phyloP scores from a whole-genome alignment of 2,113 vertebrate species.

The Calyptomena viridis region DNA sequence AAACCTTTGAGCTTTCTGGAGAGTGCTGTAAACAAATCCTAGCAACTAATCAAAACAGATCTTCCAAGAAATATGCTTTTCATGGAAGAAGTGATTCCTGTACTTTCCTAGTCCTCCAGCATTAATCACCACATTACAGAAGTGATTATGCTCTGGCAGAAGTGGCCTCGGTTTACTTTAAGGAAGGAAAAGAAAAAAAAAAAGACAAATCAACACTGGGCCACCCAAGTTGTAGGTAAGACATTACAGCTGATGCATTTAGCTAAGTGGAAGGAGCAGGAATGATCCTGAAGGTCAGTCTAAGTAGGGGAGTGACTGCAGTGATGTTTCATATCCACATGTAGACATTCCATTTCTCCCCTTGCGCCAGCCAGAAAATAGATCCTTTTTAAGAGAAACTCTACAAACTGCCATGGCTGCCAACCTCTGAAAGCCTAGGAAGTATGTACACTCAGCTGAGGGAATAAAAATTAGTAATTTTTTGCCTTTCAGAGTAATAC shows the following conservation, averaged over 20 bases:
- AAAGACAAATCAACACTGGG: not conserved
- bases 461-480: not conserved
- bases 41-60: slow-evolving; percentile 30
- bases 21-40: slow-evolving; percentile 1
- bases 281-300: not conserved
- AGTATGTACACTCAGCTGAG: not conserved
- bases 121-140: slow-evolving; percentile 12
- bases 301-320: not conserved
- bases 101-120: slow-evolving; percentile 1
- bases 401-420: not conserved
- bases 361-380: not conserved
- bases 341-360: not conserved
- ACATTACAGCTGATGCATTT: slow-evolving; percentile 11
- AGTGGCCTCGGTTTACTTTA: slow-evolving; percentile 51
- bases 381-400: not conserved
- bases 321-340: not conserved
- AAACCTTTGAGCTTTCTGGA: not conserved
- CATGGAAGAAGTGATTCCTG: slow-evolving; percentile 18
- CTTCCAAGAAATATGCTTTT: not conserved
- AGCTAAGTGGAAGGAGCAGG: slow-evolving; percentile 27
- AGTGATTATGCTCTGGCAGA: slow-evolving; percentile 10
- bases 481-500: not conserved
- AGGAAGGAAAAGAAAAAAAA: not conserved
- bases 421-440: not conserved
- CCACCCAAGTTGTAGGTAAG: slow-evolving; percentile 61